Percentiles rank a stretch among this genome's conserved stretches.
Conservation (phyloP, 1,140 invertebrate genomes). For the Drosophila nikananu region DNA sequence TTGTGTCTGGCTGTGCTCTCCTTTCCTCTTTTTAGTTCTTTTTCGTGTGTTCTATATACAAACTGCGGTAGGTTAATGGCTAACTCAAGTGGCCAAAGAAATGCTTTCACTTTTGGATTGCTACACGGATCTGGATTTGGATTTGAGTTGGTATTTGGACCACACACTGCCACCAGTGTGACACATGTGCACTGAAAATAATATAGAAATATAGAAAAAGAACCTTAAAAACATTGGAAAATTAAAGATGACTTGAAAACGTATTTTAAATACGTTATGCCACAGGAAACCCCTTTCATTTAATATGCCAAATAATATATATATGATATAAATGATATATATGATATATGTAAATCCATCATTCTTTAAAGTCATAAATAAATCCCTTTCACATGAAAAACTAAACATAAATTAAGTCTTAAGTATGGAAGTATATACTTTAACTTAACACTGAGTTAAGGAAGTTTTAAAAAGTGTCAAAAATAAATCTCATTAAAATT, state of each 20-base stretch:
- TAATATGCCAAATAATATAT: background rate
- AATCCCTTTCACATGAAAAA: background rate
- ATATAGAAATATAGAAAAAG: background rate
- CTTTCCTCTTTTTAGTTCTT: slow-evolving; percentile 34
- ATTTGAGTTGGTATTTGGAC: slow-evolving; percentile 46
- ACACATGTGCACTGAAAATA: background rate
- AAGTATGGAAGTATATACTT: background rate
- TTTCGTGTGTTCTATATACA: slow-evolving; percentile 51
- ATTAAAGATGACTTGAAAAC: background rate
- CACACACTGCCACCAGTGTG: slow-evolving; percentile 68
- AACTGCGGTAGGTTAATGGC: slow-evolving; percentile 81
- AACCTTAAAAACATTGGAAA: no score
- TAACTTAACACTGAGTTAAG: background rate
- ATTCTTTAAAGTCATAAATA: background rate
- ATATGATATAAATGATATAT: no score
- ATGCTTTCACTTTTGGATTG: slow-evolving; percentile 65
- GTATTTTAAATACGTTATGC: background rate
- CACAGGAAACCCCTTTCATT: no score
- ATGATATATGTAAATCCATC: no score
- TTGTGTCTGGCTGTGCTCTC: slow-evolving; percentile 39
- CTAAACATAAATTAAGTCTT: background rate
- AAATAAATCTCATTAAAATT: background rate
- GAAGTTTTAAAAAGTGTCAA: background rate
- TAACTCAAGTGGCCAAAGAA: slow-evolving; percentile 67
- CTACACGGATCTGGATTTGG: slow-evolving; percentile 10